phyloP scores from a whole-genome alignment of 2,888 invertebrate genomes.

The Villa cingulata region DNA sequence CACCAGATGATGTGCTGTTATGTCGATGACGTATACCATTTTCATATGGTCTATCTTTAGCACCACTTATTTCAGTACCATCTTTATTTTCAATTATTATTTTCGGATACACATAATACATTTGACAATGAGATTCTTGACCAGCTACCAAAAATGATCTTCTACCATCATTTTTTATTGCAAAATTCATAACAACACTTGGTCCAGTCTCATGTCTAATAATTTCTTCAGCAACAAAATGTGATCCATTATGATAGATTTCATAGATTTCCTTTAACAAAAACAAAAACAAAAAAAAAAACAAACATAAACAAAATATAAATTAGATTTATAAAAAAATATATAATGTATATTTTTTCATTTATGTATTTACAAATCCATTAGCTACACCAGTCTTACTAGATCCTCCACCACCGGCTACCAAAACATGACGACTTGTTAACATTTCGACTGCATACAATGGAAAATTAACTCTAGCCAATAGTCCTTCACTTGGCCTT shows the following conservation, averaged over 20 bases:
- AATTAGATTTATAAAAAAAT: no score
- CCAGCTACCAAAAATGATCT: conserved; percentile 75
- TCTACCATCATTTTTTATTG: conserved; percentile 56
- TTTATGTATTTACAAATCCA: conserved; percentile 77
- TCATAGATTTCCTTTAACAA: conserved; percentile 79
- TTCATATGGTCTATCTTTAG: conserved; percentile 23
- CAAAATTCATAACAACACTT: conserved; percentile 85
- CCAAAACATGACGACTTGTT: conserved; percentile 82
- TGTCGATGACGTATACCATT: conserved; percentile 26
- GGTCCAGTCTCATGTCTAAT: conserved; percentile 79
- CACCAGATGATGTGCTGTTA: conserved; percentile 21
- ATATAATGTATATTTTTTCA: no score
- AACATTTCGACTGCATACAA: conserved; percentile 82
- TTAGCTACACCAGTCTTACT: conserved; percentile 95
- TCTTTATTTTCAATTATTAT: conserved; percentile 40
- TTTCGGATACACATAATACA: conserved; percentile 57
- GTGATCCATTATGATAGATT: conserved; percentile 67
- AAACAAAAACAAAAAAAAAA: conserved; percentile 1
- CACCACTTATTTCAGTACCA: conserved; percentile 30
- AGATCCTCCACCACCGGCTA: conserved; percentile 94
- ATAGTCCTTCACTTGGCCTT: conserved; percentile 51
- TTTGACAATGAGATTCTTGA: conserved; percentile 80
- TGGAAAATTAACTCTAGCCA: conserved; percentile 86
- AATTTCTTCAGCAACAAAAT: conserved; percentile 76
- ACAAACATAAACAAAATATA: background rate